These are phyloP conservation scores for Pachycephala philippinensis DNA, from an alignment of 2,113 vertebrate species.

Conservation along the genomic window DNA sequence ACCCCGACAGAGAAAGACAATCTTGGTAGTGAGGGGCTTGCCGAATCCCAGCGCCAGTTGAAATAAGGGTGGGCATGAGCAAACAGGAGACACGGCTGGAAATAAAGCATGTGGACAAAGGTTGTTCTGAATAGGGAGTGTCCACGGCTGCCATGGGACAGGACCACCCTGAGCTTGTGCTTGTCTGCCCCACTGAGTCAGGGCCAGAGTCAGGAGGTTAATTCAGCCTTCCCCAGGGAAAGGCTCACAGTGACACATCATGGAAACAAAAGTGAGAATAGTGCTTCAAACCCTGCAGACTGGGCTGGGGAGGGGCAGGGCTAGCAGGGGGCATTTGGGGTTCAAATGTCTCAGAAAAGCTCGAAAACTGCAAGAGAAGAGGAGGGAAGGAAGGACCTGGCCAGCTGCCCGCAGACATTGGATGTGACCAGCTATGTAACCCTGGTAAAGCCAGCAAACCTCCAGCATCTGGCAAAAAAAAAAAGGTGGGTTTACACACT, in stretches of 20 bases:
- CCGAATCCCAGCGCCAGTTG: accelerated
- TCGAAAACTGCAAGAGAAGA: background rate
- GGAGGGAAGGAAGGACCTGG: background rate
- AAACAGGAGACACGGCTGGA: background rate
- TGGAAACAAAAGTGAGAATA: background rate
- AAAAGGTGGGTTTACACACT: background rate
- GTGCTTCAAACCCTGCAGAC: background rate
- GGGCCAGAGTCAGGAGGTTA: accelerated
- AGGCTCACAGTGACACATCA: accelerated
- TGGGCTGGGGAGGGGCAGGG: accelerated
- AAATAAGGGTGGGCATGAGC: background rate
- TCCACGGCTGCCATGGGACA: background rate
- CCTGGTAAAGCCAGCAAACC: background rate
- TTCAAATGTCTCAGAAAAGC: background rate
- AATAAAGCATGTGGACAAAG: background rate
- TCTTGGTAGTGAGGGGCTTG: background rate
- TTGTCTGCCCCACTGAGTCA: background rate
- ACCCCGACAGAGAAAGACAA: background rate
- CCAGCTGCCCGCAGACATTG: accelerated
- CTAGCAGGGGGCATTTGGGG: background rate
- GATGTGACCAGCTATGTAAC: background rate
- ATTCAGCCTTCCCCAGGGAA: background rate
- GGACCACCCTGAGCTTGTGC: background rate
- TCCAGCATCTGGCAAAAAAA: background rate
- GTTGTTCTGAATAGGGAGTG: background rate